phyloP scores from a whole-genome alignment of 2,113 vertebrate species.

The Tetrao urogallus region DNA sequence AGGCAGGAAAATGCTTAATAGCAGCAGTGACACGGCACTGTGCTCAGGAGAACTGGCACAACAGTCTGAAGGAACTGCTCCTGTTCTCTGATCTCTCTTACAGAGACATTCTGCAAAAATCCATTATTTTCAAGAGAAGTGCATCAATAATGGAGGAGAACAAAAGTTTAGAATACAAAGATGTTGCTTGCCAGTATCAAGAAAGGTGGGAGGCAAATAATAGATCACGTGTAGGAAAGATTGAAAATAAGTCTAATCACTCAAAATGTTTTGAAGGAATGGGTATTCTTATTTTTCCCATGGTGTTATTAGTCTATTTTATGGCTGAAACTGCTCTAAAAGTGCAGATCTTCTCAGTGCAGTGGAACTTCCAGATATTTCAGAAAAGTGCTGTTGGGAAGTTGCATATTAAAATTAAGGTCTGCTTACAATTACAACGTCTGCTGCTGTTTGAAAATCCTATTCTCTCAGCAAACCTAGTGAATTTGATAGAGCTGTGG shows the following conservation, averaged over 20 bases:
- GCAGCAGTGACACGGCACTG: background rate
- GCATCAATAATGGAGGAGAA: background rate
- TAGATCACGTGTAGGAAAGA: background rate
- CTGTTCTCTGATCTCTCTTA: background rate
- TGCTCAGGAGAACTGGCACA: background rate
- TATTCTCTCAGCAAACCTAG: background rate
- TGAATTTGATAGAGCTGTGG: background rate
- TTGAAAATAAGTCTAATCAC: constrained; percentile 40
- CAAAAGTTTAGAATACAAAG: background rate
- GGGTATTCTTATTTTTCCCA: constrained; percentile 1
- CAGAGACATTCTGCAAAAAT: background rate
- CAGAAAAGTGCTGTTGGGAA: background rate
- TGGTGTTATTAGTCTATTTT: background rate
- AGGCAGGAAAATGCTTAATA: background rate
- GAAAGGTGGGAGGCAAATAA: constrained; percentile 24
- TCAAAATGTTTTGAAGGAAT: constrained; percentile 17
- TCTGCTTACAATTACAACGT: background rate
- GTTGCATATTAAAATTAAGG: background rate
- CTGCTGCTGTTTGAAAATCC: background rate
- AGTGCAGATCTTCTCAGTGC: background rate
- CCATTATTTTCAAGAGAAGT: background rate
- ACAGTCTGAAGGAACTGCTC: background rate
- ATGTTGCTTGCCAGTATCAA: background rate
- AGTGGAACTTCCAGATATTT: background rate
- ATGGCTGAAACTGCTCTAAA: constrained; percentile 18